Evolutionary conservation across 2,113 vertebrate species (phyloP).

Genomic region (Miniopterus natalensis): DNA sequence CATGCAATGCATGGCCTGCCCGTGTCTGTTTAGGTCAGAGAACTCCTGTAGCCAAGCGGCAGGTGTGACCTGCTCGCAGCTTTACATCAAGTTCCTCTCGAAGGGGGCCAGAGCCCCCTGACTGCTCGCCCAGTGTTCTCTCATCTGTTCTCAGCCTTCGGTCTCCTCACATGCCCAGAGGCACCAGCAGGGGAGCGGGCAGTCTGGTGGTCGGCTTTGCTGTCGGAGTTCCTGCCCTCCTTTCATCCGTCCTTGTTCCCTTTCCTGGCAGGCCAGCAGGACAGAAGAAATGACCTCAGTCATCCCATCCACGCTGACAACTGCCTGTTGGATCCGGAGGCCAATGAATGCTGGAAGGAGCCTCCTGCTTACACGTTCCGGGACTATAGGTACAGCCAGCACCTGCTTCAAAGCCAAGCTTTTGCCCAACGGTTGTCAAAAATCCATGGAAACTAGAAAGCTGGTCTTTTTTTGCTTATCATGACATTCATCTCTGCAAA

Average conservation of each 20-base stretch:
- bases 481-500: background rate
- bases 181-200: background rate
- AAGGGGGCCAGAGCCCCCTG: background rate
- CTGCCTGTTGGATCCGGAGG: conserved; percentile 96
- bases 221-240: background rate
- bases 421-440: background rate
- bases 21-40: background rate
- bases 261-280: conserved; percentile 93
- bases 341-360: conserved; percentile 98
- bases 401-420: background rate
- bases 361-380: conserved; percentile 97
- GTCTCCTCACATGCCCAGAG: background rate
- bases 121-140: background rate
- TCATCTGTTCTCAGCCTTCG: background rate
- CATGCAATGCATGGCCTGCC: background rate
- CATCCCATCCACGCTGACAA: conserved; percentile 99
- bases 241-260: conserved; percentile 37
- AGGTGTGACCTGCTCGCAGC: too few species aligned
- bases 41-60: background rate
- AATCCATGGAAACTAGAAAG: background rate
- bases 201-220: background rate
- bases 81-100: background rate
- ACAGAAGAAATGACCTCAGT: conserved; percentile 96
- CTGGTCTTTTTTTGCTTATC: too few species aligned
- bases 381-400: conserved; percentile 93